These are phyloP conservation scores for Stegana nigrithorax DNA, from an alignment of 2,888 invertebrate species.

Conservation along the genomic window DNA sequence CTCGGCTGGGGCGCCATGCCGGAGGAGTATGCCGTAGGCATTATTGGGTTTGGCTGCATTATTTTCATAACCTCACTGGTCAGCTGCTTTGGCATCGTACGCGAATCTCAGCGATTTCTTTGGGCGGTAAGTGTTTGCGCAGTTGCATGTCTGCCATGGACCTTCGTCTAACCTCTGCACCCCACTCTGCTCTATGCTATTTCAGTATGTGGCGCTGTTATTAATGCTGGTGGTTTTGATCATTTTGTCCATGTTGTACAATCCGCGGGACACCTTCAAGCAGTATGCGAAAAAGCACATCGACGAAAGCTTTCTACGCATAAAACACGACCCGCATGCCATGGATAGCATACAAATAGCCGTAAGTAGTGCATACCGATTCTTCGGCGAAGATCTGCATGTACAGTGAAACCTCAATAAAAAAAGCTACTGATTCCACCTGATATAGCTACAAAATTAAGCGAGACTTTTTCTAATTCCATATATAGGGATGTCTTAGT, in stretches of 20 bases:
- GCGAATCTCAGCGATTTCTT: slow-evolving; percentile 58
- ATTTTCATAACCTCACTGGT: slow-evolving; percentile 56
- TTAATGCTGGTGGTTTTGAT: slow-evolving; percentile 48
- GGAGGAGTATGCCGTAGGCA: slow-evolving; percentile 52
- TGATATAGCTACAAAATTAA: no score
- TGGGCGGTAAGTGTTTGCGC: slow-evolving; percentile 51
- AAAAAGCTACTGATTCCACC: no score
- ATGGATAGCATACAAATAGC: slow-evolving; percentile 55
- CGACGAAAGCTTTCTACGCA: slow-evolving; percentile 50
- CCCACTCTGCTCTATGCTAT: background rate
- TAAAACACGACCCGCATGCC: slow-evolving; percentile 47
- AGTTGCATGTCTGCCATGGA: no score
- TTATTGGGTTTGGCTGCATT: slow-evolving; percentile 50
- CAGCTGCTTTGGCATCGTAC: slow-evolving; percentile 57
- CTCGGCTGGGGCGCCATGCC: slow-evolving; percentile 63
- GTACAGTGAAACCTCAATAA: no score
- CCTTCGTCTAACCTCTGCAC: no score
- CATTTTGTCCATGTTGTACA: slow-evolving; percentile 44
- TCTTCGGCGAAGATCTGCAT: no score
- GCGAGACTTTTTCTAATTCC: no score
- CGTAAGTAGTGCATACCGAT: slow-evolving; percentile 45
- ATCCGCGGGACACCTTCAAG: slow-evolving; percentile 51
- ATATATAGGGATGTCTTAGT: no score
- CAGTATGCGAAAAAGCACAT: slow-evolving; percentile 50
- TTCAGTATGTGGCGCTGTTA: slow-evolving; percentile 50